Conservation (phyloP, 2,888 invertebrate genomes). For the Psylliodes chrysocephalus region DNA sequence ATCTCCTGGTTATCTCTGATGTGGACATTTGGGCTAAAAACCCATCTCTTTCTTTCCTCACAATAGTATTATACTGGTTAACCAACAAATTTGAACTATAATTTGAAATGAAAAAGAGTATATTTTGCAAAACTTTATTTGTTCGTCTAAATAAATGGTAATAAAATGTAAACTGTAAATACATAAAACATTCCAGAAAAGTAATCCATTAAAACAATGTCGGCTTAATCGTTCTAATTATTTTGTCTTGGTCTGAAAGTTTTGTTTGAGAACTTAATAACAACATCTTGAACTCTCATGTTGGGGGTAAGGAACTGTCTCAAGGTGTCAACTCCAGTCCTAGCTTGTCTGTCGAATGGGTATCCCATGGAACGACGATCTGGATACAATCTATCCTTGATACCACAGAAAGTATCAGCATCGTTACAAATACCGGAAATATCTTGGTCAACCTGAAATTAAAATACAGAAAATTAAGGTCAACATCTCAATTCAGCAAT, state of each 20-base stretch:
- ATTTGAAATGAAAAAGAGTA: no score
- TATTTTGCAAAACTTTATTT: no score
- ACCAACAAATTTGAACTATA: no score
- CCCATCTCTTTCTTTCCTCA: no score
- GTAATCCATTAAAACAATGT: no score
- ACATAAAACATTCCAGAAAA: no score
- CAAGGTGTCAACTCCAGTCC: slow-evolving; percentile 69
- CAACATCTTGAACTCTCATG: slow-evolving; percentile 75
- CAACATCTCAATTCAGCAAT: no score
- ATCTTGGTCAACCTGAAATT: slow-evolving; percentile 67
- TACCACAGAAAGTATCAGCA: slow-evolving; percentile 83
- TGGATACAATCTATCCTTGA: slow-evolving; percentile 80
- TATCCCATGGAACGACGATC: slow-evolving; percentile 87
- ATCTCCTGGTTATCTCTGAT: no score
- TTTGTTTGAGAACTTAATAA: slow-evolving; percentile 70
- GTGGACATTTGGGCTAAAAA: no score
- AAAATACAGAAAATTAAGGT: background rate
- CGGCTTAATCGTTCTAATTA: background rate
- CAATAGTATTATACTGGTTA: no score
- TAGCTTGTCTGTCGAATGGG: slow-evolving; percentile 78
- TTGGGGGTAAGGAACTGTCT: slow-evolving; percentile 77
- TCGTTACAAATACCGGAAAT: slow-evolving; percentile 72
- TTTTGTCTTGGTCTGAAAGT: slow-evolving; percentile 51
- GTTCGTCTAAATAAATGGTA: no score
- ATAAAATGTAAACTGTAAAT: no score